Evolutionary conservation across 2,888 invertebrate genomes (phyloP), one percentile per base, ranked within the genome.

Genomic region (Luperina testacea): DNA sequence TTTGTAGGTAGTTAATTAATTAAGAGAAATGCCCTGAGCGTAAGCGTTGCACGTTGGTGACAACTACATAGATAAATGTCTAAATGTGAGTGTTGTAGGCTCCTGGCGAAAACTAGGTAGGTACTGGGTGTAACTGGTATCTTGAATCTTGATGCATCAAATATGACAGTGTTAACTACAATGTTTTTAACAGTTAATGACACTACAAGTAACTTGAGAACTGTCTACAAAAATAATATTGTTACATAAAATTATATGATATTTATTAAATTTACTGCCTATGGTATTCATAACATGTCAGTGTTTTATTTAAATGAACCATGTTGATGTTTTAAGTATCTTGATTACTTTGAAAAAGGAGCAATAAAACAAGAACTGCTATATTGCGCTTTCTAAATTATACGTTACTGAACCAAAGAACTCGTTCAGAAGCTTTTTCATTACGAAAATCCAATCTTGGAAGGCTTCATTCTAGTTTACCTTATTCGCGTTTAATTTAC

Each of bases 391-490:
- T 68, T 38, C 17, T 61, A 51, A 71, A 79, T 77, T 51, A 77
- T 48, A 15, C 74, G 53, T 79, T 72, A 82, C 68, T 83, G 81
- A 75, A 67, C 75, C 67, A 67, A 77, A 63, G 13, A 65, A 85
- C 72, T 80, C 51, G 45, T 68, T 73, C 48, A 20, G 38, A 17
- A 63, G 70, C 78, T 72, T 78, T 77, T 65, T 83, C 76, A 82
- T 85, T 85, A 83, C 78, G 72, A 84, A 86, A 82, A 83, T 70
- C 75, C 75, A 79, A 79, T 74, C 65, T 85, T 86, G 63, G 75
- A 80, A 83, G 88, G 90, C 79, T 88, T 91, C 89, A 72, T 68
- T 73, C 84, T 78, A 78, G 74, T 87, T 88, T 86, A 86, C 84
- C 86, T 86, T 81, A 87, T 87, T 86, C 38, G 77, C 61, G 57